A percentile compares a stretch with the other conserved stretches of the same genome.
These are phyloP conservation scores for Microctenopoma lineatum DNA, from an alignment of 2,797 vertebrate genomes.

Conservation along the genomic window DNA sequence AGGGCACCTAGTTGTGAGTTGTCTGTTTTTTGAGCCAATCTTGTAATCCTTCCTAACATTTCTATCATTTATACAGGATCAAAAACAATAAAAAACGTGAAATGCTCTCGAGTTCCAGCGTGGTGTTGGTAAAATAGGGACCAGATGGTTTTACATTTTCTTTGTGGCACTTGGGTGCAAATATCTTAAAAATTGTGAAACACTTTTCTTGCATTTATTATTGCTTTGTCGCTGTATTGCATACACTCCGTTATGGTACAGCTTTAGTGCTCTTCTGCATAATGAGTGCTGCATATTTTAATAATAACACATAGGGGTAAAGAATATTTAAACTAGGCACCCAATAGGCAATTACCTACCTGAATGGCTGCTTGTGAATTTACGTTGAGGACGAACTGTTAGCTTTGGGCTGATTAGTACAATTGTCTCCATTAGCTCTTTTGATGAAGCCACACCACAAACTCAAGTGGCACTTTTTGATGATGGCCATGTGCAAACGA, in stretches of 20 bases:
- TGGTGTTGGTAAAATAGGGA: background rate
- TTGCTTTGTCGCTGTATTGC: constrained; percentile 5
- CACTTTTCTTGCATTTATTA: background rate
- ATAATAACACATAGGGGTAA: constrained; percentile 19
- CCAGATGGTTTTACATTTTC: background rate
- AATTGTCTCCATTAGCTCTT: constrained; percentile 72
- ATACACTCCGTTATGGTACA: background rate
- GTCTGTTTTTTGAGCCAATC: constrained; percentile 41
- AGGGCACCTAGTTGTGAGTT: constrained; percentile 55
- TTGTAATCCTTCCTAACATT: constrained; percentile 59
- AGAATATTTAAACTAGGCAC: constrained; percentile 33
- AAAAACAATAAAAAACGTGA: constrained; percentile 46
- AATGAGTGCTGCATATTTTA: constrained; percentile 14
- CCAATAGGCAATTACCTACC: constrained; percentile 30
- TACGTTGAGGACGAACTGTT: constrained; percentile 51
- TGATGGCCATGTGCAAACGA: constrained; percentile 66
- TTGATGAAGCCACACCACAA: constrained; percentile 51
- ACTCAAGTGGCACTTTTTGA: constrained; percentile 70
- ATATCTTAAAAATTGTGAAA: background rate
- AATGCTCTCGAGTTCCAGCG: background rate
- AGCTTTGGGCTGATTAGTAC: constrained; percentile 68
- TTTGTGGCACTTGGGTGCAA: background rate
- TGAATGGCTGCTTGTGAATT: constrained; percentile 39
- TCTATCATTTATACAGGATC: constrained; percentile 44
- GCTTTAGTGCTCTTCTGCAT: background rate